A percentile compares a stretch with the other conserved stretches of the same genome.
Conservation (phyloP, 1,140 invertebrate genomes). For the Lysiphlebus fabarum region DNA sequence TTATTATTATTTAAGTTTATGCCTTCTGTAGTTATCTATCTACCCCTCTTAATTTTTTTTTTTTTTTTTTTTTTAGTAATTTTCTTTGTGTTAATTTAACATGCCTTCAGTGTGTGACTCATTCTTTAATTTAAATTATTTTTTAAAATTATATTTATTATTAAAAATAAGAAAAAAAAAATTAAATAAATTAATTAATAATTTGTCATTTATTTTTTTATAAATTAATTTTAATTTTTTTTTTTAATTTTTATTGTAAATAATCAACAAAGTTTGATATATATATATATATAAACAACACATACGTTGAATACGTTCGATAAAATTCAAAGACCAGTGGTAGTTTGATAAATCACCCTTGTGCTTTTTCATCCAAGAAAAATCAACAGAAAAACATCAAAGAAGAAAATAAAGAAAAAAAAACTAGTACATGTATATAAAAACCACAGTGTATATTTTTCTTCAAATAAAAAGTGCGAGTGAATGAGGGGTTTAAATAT, state of each 20-base stretch:
- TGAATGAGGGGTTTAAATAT: not conserved
- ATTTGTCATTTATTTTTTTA: not conserved
- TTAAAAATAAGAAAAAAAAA: no score
- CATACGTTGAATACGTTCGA: no score
- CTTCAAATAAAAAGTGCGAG: conserved; percentile 4
- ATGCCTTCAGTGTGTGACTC: conserved; percentile 16
- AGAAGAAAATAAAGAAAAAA: not conserved
- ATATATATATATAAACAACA: no score
- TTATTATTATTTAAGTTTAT: not conserved
- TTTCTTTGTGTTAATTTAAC: not conserved
- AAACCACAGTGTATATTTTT: no score
- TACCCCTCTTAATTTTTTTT: conserved; percentile 4
- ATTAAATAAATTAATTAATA: conserved; percentile 4
- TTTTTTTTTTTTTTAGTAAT: conserved; percentile 7
- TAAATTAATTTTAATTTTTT: conserved; percentile 7
- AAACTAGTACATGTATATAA: no score
- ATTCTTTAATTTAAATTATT: not conserved
- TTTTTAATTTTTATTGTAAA: no score
- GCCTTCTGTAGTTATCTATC: conserved; percentile 6
- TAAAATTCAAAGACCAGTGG: no score
- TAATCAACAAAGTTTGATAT: conserved; percentile 1
- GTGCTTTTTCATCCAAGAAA: conserved; percentile 19
- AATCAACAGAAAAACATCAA: conserved; percentile 24
- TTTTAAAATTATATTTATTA: not conserved
- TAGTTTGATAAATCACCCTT: not conserved